phyloP scores from a whole-genome alignment of 2,113 vertebrate genomes.

The Silurus asotus region DNA sequence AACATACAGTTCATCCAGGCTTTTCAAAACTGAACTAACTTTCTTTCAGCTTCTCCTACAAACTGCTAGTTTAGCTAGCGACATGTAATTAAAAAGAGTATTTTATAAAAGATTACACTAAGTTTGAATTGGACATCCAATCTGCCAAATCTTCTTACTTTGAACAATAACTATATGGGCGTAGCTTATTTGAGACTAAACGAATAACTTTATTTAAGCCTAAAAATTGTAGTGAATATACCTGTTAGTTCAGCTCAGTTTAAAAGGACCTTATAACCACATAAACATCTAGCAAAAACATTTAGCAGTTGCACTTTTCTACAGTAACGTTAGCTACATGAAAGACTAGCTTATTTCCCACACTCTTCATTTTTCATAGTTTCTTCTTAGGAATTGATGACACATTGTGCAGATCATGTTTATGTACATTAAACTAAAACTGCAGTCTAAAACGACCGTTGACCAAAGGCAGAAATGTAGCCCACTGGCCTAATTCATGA shows the following conservation, averaged over 20 bases:
- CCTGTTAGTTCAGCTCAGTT: background rate
- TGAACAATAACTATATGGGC: background rate
- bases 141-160: background rate
- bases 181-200: background rate
- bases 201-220: background rate
- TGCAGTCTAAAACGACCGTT: background rate
- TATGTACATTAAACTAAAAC: constrained; percentile 13
- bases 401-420: background rate
- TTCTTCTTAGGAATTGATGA: background rate
- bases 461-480: background rate
- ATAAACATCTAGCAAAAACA: background rate
- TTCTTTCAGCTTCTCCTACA: background rate
- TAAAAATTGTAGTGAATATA: background rate
- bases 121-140: background rate
- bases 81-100: background rate
- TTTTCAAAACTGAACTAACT: background rate
- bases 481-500: constrained; percentile 15
- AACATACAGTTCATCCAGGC: background rate
- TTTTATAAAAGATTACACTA: background rate
- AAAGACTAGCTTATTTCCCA: constrained; percentile 18
- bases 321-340: background rate
- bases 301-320: background rate
- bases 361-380: background rate
- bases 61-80: background rate
- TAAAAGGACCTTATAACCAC: background rate